Conservation (phyloP, 2,888 invertebrate genomes). For the Andrena dorsata region DNA sequence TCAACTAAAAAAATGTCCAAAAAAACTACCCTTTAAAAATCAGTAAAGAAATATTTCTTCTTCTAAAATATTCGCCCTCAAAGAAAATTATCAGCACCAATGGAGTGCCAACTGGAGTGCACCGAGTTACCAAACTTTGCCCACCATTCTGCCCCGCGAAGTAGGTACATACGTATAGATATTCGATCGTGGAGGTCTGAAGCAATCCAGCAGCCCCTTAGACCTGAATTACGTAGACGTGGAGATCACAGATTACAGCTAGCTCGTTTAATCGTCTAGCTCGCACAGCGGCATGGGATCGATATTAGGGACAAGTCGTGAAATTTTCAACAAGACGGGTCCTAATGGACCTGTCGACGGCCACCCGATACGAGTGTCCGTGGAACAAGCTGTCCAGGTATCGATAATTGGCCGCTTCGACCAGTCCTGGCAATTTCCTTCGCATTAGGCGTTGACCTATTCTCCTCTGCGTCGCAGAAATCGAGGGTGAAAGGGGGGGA, state of each 20-base stretch:
- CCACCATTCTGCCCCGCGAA: neutral
- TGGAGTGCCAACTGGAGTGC: too few species aligned
- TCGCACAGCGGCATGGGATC: constrained; percentile 17
- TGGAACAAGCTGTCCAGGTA: constrained; percentile 25
- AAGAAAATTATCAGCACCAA: too few species aligned
- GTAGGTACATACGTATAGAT: constrained; percentile 1
- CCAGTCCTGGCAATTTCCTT: constrained; percentile 34
- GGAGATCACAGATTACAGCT: constrained; percentile 36
- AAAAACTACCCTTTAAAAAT: too few species aligned
- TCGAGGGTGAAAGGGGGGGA: neutral
- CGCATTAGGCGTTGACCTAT: constrained; percentile 9
- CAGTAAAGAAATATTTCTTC: too few species aligned
- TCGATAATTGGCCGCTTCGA: constrained; percentile 47
- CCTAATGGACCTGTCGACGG: constrained; percentile 50
- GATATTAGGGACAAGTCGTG: constrained; percentile 40
- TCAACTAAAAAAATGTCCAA: too few species aligned
- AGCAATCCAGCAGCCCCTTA: neutral
- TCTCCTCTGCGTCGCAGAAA: constrained; percentile 7
- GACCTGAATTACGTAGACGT: constrained; percentile 7
- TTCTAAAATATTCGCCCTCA: too few species aligned
- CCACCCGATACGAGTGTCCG: constrained; percentile 34
- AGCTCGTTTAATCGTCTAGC: constrained; percentile 34
- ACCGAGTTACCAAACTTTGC: neutral
- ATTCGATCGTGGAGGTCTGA: neutral
- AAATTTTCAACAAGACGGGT: constrained; percentile 53